Base-by-base conservation (phyloP, 2,888 invertebrate genomes). In the Drosophila ustulata region DNA sequence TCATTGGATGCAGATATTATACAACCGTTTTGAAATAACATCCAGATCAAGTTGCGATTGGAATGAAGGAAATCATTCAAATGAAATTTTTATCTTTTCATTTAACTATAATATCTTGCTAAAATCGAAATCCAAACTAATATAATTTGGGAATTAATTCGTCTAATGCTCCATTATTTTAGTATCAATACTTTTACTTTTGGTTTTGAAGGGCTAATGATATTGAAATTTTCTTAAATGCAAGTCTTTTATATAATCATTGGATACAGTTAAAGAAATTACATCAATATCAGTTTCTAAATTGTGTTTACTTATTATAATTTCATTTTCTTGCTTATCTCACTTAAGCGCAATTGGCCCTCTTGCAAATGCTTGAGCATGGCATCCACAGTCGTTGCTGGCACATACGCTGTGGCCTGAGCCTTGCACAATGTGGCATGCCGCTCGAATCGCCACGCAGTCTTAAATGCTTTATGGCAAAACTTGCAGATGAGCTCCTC, bases 381-480 rank as follows among this genome's bases (percentile, higher is more conserved):
- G 4, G 39, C 32, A 51, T 81, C 73, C 0, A 64, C 43, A 8
- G 70, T 66, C 0, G 61, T 52, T 3, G 51, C 46, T 11, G 6
- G 13, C 9, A 18, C 9, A 13, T 41, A 1, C 18, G 28, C 3
- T 18, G 18, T 18, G 8, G 1, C 52, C 47, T 3, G 26, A 3
- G 55, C 51, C 13, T 57, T 68, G 45, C 83, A 83, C 1, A 28
- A 6, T 4, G 13, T 18, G 3, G 37, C 4, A 53, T 83, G 83
- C 0, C 88, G 66, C 4, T 82, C 69, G 25, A 57, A 82, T 0
- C 88, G 82, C 65, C 76, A 61, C 11, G 43, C 49, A 0, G 75
- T 78, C 30, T 76, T 82, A 43, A 86, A 90, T 1, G 58, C 4
- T 61, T 83, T 90, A 13, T 71, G 62, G 56, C 90, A 90, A 53